Base-by-base conservation (phyloP, 2,113 vertebrate genomes). In the Grantiella picta region DNA sequence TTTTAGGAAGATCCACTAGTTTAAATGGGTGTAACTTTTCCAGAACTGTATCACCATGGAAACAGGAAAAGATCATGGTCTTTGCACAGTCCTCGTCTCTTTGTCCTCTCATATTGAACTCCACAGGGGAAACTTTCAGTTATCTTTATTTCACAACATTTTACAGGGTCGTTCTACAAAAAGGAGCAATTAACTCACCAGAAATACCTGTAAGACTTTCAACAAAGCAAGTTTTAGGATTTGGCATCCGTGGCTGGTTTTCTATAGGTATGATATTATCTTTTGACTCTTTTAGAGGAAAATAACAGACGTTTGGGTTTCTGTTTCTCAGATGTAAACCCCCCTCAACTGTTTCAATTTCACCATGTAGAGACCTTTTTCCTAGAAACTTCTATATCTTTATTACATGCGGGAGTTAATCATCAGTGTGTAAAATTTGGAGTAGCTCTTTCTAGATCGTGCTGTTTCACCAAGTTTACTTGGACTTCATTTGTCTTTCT, bases 181-280 rank as follows among this genome's bases (percentile, higher is more conserved):
- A 86, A 77, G 4, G 68, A 92, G 15, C 52, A 90, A 90, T 90
- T 94, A 94, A 78, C 44, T 78, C 69, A 91, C 35, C 38, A 49
- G 38, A 94, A 81, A 63, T 68, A 59, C 33, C 33, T 47, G 27
- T 18, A 93, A 80, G n/a, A 77, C 8, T 72, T 95, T 65, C 22
- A 65, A 25, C 29, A 75, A 69, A 70, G 25, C 28, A 57, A 54
- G 42, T 88, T 77, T 80, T 66, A 40, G 47, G 38, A 28, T 42
- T 73, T 59, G 23, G 17, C 5, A 1, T 86, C 27, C 4, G 12
- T 57, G 23, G 8, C 1, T 84, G 17, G 2, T 76, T 86, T 90
- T 82, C 22, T 84, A 12, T 27, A 85, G n/a, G 23, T 70, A 68
- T 17, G 19, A 24, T 53, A 42, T 19, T 78, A 47, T 36, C 15